Evolutionary conservation across 2,888 invertebrate species (phyloP).

Genomic region (Synanthedon myopaeformis): DNA sequence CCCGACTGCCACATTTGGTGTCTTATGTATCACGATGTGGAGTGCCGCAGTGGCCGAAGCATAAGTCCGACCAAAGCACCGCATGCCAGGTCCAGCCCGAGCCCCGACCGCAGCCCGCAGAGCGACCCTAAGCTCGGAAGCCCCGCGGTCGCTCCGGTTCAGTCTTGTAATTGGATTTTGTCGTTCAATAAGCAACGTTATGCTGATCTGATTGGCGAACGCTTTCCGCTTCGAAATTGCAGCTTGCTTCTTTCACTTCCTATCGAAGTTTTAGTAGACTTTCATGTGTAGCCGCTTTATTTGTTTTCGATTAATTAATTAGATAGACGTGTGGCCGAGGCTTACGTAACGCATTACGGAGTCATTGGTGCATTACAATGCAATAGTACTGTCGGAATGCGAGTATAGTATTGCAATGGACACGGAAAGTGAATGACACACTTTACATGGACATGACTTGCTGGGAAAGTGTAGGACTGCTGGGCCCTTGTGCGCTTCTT

Average conservation of each 20-base stretch:
- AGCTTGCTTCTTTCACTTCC: slow-evolving; percentile 54
- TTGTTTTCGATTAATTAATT: slow-evolving; percentile 31
- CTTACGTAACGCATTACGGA: slow-evolving; percentile 51
- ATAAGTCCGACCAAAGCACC: slow-evolving; percentile 39
- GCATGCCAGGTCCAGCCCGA: slow-evolving; percentile 49
- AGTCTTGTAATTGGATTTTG: slow-evolving; percentile 68
- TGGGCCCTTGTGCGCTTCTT: slow-evolving; percentile 66
- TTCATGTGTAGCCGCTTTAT: slow-evolving; percentile 53
- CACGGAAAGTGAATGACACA: slow-evolving; percentile 26
- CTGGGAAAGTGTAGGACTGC: slow-evolving; percentile 66
- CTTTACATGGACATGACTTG: slow-evolving; percentile 55
- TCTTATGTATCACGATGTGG: slow-evolving; percentile 37
- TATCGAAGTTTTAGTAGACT: slow-evolving; percentile 37
- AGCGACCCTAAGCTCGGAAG: slow-evolving; percentile 56
- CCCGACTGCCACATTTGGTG: slow-evolving; percentile 15
- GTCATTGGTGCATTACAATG: slow-evolving; percentile 45
- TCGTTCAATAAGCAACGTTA: slow-evolving; percentile 61
- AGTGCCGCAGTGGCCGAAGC: slow-evolving; percentile 51
- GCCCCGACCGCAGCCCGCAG: slow-evolving; percentile 42
- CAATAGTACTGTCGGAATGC: slow-evolving; percentile 34
- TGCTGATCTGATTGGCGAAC: slow-evolving; percentile 58
- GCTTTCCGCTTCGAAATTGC: slow-evolving; percentile 62
- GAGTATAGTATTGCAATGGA: slow-evolving; percentile 24
- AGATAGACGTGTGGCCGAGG: slow-evolving; percentile 15
- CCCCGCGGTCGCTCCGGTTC: slow-evolving; percentile 65